Percentiles rank a stretch among this genome's conserved stretches.
phyloP scores from a whole-genome alignment of 2,797 vertebrate genomes.

The Tapera naevia region DNA sequence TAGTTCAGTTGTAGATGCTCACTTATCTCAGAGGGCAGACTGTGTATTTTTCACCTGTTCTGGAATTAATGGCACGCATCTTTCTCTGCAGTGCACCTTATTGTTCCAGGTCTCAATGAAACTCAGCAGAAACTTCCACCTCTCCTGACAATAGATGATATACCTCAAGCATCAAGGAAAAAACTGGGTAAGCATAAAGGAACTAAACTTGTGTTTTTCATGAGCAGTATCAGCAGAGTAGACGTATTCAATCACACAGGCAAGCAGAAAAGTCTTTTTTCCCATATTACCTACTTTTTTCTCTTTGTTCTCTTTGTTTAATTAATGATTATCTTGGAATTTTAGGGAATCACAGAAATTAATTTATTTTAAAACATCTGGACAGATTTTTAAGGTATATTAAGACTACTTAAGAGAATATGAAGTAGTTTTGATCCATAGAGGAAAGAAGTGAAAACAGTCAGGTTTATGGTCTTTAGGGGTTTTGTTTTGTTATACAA shows the following conservation, averaged over 20 bases:
- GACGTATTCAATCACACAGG: neutral
- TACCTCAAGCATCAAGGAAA: constrained; percentile 73
- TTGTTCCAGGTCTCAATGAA: constrained; percentile 77
- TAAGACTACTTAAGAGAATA: neutral
- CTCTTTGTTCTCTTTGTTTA: neutral
- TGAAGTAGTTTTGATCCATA: neutral
- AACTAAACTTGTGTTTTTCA: neutral
- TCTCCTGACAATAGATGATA: constrained; percentile 69
- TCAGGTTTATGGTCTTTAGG: neutral
- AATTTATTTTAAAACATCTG: neutral
- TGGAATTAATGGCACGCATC: neutral
- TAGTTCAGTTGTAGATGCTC: neutral
- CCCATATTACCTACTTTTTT: neutral
- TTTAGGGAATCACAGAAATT: neutral
- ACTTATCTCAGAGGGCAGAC: neutral
- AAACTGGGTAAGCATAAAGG: constrained; percentile 69
- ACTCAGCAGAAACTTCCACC: constrained; percentile 72
- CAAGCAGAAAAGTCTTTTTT: neutral
- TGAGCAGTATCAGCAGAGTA: neutral
- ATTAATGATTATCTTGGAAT: neutral
- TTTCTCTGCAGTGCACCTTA: constrained; percentile 75
- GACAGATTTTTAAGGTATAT: neutral
- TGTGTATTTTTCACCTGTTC: neutral
- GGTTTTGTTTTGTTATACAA: neutral
- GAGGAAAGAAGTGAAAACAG: neutral